Conservation (phyloP, 1,140 invertebrate genomes). For the Episyrphus balteatus region DNA sequence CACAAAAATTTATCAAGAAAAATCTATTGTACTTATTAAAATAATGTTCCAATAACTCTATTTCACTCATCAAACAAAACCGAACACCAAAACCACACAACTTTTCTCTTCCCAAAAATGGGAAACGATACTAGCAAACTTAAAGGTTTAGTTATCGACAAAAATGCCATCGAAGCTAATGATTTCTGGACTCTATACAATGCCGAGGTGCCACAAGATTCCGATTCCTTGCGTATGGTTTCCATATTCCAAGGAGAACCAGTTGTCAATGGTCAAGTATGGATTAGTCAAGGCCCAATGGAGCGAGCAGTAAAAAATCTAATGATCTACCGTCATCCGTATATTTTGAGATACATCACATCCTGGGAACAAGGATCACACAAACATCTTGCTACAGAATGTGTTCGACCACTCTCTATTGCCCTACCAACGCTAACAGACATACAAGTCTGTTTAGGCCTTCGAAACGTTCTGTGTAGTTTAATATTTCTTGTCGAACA, state of each 20-base stretch:
- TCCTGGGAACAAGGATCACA: constrained; percentile 63
- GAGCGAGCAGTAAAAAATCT: constrained; percentile 70
- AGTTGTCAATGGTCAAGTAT: constrained; percentile 46
- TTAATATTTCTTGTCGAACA: constrained; percentile 70
- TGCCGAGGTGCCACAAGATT: constrained; percentile 47
- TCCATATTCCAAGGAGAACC: constrained; percentile 62
- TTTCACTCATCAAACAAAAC: too few species aligned
- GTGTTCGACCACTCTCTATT: constrained; percentile 56
- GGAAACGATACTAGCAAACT: constrained; percentile 63
- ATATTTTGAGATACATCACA: constrained; percentile 66
- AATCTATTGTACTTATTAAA: too few species aligned
- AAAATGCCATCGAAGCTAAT: constrained; percentile 60
- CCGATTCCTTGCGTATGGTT: constrained; percentile 47
- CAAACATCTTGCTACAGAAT: constrained; percentile 64
- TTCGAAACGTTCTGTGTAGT: constrained; percentile 62
- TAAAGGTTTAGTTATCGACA: constrained; percentile 57
- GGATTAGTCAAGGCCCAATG: constrained; percentile 52
- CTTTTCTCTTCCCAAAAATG: constrained; percentile 40
- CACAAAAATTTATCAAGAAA: too few species aligned
- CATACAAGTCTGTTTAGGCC: constrained; percentile 65
- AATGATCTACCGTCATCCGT: constrained; percentile 68
- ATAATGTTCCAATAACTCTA: too few species aligned
- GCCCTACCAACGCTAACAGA: constrained; percentile 50
- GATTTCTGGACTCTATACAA: constrained; percentile 67
- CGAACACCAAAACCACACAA: background rate